Conservation (phyloP, 2,113 vertebrate species). For the Lethenteron camtschaticum region DNA sequence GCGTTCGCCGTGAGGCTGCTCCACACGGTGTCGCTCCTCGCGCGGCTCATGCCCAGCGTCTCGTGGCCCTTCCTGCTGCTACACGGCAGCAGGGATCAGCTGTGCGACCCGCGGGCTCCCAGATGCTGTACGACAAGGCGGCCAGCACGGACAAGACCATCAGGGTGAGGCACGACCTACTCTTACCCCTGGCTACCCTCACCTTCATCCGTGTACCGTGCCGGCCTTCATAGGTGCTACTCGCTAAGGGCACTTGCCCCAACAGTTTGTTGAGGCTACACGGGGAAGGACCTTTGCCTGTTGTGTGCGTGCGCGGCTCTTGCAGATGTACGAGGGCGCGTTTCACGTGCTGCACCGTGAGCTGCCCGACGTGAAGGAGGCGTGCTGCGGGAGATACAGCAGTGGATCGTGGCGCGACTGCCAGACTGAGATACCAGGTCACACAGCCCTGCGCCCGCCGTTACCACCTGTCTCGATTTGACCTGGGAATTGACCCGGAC, state of each 20-base stretch:
- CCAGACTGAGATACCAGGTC: constrained; percentile 1
- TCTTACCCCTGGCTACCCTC: background rate
- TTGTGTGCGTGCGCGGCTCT: background rate
- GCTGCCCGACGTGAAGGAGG: constrained; percentile 45
- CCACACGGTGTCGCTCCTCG: constrained; percentile 39
- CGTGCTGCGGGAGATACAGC: constrained; percentile 47
- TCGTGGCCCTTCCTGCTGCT: constrained; percentile 61
- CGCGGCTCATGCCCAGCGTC: constrained; percentile 45
- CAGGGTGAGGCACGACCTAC: constrained; percentile 30
- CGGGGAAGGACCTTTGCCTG: background rate
- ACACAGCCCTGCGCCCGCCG: no score
- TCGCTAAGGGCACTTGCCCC: background rate
- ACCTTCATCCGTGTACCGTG: background rate
- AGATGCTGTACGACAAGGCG: constrained; percentile 42
- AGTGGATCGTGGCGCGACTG: constrained; percentile 42
- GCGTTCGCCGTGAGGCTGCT: constrained; percentile 60
- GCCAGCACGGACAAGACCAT: constrained; percentile 58
- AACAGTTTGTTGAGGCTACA: background rate
- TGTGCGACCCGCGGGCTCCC: constrained; percentile 63
- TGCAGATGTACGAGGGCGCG: constrained; percentile 60
- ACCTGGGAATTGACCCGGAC: no score
- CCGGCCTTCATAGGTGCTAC: background rate
- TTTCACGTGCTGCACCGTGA: constrained; percentile 81
- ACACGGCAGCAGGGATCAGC: constrained; percentile 56
- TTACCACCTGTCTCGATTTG: no score